Evolutionary conservation across 2,797 vertebrate species (phyloP).

Genomic region (Apogon hyalosoma): DNA sequence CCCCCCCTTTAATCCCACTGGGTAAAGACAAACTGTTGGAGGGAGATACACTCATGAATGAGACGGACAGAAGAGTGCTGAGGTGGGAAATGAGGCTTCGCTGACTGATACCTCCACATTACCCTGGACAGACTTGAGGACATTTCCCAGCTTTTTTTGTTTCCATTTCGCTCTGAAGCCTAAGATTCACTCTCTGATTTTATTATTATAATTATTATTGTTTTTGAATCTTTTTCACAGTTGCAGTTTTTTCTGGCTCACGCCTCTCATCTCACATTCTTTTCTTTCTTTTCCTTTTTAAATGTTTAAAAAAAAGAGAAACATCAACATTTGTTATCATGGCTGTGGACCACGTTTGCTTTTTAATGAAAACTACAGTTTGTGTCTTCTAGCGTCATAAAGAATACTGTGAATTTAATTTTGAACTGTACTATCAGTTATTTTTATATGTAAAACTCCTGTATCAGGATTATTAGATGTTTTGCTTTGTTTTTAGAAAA

Average conservation of each 20-base stretch:
- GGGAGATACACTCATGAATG: conserved; percentile 27
- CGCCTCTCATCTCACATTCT: conserved; percentile 11
- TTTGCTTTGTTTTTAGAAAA: conserved; percentile 74
- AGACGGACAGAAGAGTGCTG: conserved; percentile 21
- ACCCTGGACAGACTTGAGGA: conserved; percentile 87
- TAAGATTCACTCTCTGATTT: conserved; percentile 53
- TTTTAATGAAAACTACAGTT: conserved; percentile 79
- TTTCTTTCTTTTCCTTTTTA: conserved; percentile 37
- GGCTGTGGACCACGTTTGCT: conserved; percentile 76
- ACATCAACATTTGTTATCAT: conserved; percentile 48
- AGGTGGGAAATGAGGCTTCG: conserved; percentile 47
- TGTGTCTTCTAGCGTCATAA: conserved; percentile 88
- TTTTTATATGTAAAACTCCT: conserved; percentile 88
- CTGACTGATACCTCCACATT: conserved; percentile 71
- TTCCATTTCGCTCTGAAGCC: conserved; percentile 59
- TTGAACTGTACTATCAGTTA: conserved; percentile 99
- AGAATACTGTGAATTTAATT: conserved; percentile 98
- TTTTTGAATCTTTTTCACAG: conserved; percentile 58
- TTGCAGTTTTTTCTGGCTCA: conserved; percentile 28
- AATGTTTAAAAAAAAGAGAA: conserved; percentile 55
- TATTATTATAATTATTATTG: conserved; percentile 3
- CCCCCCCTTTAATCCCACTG: conserved; percentile 36
- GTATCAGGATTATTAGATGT: conserved; percentile 93
- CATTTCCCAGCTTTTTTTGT: conserved; percentile 64
- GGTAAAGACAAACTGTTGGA: conserved; percentile 28